Conservation (phyloP, 2,113 vertebrate species). For the Barbus barbus region DNA sequence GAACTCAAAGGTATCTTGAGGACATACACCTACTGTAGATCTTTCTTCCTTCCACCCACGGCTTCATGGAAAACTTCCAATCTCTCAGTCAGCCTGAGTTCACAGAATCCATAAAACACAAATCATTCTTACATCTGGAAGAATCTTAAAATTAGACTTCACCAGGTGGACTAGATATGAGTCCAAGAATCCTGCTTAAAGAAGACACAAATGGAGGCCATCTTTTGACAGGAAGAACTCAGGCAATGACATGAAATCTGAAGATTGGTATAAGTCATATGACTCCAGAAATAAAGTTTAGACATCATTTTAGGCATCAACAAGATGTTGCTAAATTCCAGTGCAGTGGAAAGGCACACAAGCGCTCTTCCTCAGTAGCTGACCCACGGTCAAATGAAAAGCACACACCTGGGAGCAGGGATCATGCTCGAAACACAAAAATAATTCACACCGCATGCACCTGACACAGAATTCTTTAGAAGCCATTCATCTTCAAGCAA, state of each 20-base stretch:
- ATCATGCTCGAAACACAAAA: background rate
- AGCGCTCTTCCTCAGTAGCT: background rate
- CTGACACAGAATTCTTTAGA: background rate
- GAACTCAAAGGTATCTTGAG: constrained; percentile 3
- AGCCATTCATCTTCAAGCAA: background rate
- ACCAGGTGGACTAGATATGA: background rate
- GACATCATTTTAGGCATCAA: background rate
- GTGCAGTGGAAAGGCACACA: background rate
- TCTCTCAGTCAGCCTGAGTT: constrained; percentile 5
- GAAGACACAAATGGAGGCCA: background rate
- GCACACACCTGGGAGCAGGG: background rate
- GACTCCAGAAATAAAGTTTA: background rate
- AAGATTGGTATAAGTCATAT: background rate
- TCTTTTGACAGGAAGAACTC: background rate
- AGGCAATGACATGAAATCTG: background rate
- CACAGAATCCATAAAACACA: constrained; percentile 34
- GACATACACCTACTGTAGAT: background rate
- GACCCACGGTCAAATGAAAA: background rate
- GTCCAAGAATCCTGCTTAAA: background rate
- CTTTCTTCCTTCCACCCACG: constrained; percentile 19
- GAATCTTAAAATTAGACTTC: background rate
- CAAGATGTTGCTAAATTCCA: constrained; percentile 3
- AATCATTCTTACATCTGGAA: constrained; percentile 22
- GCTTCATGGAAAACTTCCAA: constrained; percentile 21
- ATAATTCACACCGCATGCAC: background rate